Base-by-base conservation (phyloP, 1,140 invertebrate species). In the Trinorchestia longiramus region DNA sequence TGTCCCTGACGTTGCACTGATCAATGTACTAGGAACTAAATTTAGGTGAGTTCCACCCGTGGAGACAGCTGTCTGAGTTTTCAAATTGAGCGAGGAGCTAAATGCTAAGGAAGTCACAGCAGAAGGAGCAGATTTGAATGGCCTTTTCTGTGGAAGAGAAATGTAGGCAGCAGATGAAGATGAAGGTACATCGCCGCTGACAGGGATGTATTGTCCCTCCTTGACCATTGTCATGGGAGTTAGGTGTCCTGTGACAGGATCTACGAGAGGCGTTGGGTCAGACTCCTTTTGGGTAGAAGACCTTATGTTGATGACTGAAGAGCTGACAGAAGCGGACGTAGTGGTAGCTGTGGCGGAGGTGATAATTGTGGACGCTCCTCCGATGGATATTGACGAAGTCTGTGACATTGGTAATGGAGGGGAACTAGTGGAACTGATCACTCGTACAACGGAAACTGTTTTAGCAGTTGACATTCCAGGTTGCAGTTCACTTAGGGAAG, bases 181-280 rank as follows among this genome's bases (percentile, higher is more conserved):
- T 45, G 92, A 44, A 47, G 44, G 40, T 45, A 94, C 92, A 47
- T 94, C 92, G 28, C 92, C 92, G 41, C 92, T 94, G n/a, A 96
- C 90, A 90, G 95, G 95, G 53, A 96, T 96, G 90, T 96, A 96
- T 41, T 96, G 95, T 45, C 95, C 95, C n/a, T 96, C 95, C 45
- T 96, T 91, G n/a, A 88, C 90, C 43, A 96, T 96, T 47, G 87
- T 96, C 95, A 96, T 96, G 17, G 95, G 95, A 44, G 95, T 96
- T 42, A 96, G 43, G 53, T 96, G 95, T 40, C 95, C 95, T 53
- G 95, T 96, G 47, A 96, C 95, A 36, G 95, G 95, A 91, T 96
- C 95, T 28, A 96, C 95, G 0, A 96, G 88, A 6, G 95, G 95
- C 0, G 95, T 96, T 11, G 95, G 95, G 43, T 91, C 90, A 11